Evolutionary conservation across 2,113 vertebrate genomes (phyloP).

Genomic region (Himantopus leucocephalus): DNA sequence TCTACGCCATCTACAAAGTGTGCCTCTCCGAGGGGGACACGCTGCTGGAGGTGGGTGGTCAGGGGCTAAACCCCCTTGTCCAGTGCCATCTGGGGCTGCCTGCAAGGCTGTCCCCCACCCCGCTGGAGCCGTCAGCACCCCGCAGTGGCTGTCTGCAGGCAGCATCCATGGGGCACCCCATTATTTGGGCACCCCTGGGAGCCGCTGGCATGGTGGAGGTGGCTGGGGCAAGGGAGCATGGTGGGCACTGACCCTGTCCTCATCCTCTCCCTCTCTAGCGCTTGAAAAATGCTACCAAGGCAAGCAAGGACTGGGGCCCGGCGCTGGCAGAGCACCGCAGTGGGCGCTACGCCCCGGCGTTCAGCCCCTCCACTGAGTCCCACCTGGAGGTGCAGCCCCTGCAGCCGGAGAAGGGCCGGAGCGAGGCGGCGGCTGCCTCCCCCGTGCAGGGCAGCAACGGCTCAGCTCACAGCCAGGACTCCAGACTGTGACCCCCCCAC

Average conservation of each 20-base stretch:
- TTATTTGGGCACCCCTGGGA: not conserved
- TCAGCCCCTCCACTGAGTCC: conserved; percentile 76
- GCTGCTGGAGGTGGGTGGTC: conserved; percentile 84
- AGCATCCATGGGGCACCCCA: not conserved
- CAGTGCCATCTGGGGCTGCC: not conserved
- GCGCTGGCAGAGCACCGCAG: conserved; percentile 90
- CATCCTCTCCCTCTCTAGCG: conserved; percentile 73
- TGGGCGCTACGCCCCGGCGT: conserved; percentile 83
- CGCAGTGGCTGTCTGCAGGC: not conserved
- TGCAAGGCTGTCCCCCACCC: not conserved
- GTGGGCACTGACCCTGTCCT: not conserved
- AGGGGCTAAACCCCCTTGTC: not conserved
- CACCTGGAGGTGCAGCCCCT: conserved; percentile 84
- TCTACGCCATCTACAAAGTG: conserved; percentile 90
- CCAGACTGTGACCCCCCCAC: conserved; percentile 78
- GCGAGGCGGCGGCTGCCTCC: conserved; percentile 76
- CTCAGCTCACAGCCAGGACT: conserved; percentile 90
- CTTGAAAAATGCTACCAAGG: conserved; percentile 88
- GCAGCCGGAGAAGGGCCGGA: conserved; percentile 83
- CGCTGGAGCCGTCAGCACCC: not conserved
- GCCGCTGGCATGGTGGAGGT: not conserved
- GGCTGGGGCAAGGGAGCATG: not conserved
- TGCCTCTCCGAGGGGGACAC: conserved; percentile 87
- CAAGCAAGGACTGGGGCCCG: conserved; percentile 92
- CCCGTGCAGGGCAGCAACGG: conserved; percentile 89